These are phyloP conservation scores for Drosophila aff. DNA, from an alignment of 1,140 invertebrate species.

Conservation along the genomic window DNA sequence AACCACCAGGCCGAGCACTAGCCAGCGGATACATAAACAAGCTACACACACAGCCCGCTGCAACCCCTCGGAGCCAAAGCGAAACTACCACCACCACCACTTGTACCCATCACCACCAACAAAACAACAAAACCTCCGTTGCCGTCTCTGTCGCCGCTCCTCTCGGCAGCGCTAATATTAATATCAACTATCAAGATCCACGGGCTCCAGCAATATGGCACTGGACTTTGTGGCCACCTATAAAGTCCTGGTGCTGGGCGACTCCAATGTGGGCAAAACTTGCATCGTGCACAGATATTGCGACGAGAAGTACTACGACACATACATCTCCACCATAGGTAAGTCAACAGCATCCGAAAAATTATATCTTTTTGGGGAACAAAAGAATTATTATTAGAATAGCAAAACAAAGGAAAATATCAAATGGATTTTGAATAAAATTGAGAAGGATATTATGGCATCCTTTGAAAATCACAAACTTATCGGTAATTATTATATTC, in stretches of 20 bases:
- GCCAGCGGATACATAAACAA: constrained; percentile 69
- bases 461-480: not conserved
- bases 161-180: constrained; percentile 44
- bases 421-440: not conserved
- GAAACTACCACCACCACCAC: constrained; percentile 40
- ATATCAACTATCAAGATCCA: constrained; percentile 20
- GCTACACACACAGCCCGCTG: constrained; percentile 42
- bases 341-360: constrained; percentile 82
- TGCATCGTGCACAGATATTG: constrained; percentile 96
- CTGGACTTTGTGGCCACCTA: constrained; percentile 93
- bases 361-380: not conserved
- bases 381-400: not conserved
- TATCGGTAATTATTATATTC: no score
- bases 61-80: constrained; percentile 41
- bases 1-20: constrained; percentile 49
- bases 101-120: constrained; percentile 50
- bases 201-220: constrained; percentile 87
- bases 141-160: constrained; percentile 27
- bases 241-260: constrained; percentile 94
- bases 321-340: constrained; percentile 97
- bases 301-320: constrained; percentile 95
- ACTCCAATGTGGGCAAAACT: constrained; percentile 96
- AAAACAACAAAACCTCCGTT: constrained; percentile 24
- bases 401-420: not conserved
- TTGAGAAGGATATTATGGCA: not conserved